Evolutionary conservation across 2,797 vertebrate genomes (phyloP).

Genomic region (Pseudotriccus pelzelni): DNA sequence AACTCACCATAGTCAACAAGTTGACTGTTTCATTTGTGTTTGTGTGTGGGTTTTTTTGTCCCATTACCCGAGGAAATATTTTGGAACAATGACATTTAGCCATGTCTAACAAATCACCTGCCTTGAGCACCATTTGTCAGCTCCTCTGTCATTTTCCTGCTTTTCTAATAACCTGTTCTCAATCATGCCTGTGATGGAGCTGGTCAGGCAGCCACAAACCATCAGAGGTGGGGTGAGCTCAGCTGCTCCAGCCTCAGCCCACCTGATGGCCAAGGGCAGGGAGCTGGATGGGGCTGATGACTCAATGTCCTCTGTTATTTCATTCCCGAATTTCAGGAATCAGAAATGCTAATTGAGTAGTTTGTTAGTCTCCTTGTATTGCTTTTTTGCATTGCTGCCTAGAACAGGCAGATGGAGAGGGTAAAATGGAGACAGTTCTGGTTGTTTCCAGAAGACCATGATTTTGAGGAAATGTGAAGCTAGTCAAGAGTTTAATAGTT

Average conservation of each 20-base stretch:
- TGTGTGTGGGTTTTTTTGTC: rapidly evolving
- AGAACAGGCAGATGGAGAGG: background rate
- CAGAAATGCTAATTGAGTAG: background rate
- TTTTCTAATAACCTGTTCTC: background rate
- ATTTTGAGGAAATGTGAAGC: background rate
- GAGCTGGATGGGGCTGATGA: background rate
- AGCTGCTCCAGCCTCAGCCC: background rate
- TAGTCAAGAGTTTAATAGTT: background rate
- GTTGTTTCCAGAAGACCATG: background rate
- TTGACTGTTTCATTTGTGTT: background rate
- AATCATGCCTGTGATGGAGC: background rate
- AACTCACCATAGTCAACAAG: background rate
- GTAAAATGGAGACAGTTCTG: background rate
- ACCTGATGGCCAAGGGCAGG: background rate
- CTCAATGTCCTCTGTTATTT: background rate
- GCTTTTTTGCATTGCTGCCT: background rate
- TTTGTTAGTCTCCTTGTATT: background rate
- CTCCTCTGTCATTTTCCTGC: background rate
- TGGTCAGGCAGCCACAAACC: background rate
- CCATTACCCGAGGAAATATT: background rate
- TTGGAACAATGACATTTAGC: background rate
- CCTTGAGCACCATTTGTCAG: background rate
- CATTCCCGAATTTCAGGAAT: background rate
- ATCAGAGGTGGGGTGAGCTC: background rate
- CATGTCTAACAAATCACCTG: background rate